Conservation (phyloP, 2,797 vertebrate species). For the Notoglanidium macrostoma region DNA sequence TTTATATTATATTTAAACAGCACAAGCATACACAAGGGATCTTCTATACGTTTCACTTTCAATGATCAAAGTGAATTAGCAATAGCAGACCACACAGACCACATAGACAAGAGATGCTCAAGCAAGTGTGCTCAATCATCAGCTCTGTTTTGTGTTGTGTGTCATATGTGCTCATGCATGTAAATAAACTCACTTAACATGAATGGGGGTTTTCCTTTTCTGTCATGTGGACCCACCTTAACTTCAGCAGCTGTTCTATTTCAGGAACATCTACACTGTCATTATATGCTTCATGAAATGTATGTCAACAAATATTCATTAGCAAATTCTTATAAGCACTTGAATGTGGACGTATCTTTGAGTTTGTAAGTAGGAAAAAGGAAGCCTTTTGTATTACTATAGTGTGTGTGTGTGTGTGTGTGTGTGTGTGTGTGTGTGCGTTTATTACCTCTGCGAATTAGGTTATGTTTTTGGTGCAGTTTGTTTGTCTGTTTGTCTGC, state of each 20-base stretch:
- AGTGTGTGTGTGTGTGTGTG: background rate
- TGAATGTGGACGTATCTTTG: background rate
- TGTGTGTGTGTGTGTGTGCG: background rate
- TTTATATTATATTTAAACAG: background rate
- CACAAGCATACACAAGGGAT: background rate
- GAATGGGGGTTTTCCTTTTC: background rate
- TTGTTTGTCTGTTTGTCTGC: too few relatives aligned
- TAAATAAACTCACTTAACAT: background rate
- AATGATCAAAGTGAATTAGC: background rate
- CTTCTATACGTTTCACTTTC: background rate
- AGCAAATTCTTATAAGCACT: background rate
- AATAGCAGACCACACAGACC: background rate
- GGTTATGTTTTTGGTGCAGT: too few relatives aligned
- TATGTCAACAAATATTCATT: background rate
- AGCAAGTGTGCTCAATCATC: background rate
- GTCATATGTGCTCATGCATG: background rate
- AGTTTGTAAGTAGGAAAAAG: background rate
- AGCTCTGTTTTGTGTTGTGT: background rate
- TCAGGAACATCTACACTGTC: background rate
- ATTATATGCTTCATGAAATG: too few relatives aligned
- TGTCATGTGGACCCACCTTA: background rate
- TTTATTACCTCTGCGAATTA: too few relatives aligned
- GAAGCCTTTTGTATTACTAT: background rate
- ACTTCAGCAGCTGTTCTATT: background rate
- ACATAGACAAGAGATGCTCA: background rate